Percentiles rank a stretch among this genome's conserved stretches.
Evolutionary conservation across 2,797 vertebrate species (phyloP).

Genomic region (Sebastes dallii): DNA sequence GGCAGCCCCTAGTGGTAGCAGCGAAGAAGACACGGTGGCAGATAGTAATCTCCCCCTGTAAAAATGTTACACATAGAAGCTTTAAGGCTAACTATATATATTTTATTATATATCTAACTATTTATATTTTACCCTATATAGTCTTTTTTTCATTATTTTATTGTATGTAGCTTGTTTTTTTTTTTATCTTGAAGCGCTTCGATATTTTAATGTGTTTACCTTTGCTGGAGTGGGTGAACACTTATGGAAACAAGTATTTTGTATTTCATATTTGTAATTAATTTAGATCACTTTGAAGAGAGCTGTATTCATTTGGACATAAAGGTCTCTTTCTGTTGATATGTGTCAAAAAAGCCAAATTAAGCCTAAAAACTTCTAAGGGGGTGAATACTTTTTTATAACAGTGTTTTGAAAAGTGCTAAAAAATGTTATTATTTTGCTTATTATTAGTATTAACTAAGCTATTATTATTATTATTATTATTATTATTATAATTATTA

Average conservation of each 20-base stretch:
- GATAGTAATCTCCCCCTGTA: neutral
- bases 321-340: neutral
- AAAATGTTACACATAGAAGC: neutral
- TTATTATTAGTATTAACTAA: neutral
- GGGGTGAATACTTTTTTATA: neutral
- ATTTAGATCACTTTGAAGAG: neutral
- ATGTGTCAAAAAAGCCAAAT: neutral
- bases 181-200: neutral
- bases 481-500: too few species aligned
- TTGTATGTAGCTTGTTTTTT: neutral
- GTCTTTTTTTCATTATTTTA: rapidly evolving
- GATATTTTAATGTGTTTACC: neutral
- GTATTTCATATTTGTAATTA: neutral
- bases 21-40: neutral
- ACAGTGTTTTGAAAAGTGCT: neutral
- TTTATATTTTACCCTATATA: too few species aligned
- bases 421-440: neutral
- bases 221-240: neutral
- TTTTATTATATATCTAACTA: neutral
- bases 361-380: neutral
- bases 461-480: too few species aligned
- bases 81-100: neutral
- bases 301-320: neutral
- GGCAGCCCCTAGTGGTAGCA: constrained; percentile 42
- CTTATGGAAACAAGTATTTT: neutral